phyloP scores from a whole-genome alignment of 2,113 vertebrate genomes.

The Cyrtonyx montezumae region DNA sequence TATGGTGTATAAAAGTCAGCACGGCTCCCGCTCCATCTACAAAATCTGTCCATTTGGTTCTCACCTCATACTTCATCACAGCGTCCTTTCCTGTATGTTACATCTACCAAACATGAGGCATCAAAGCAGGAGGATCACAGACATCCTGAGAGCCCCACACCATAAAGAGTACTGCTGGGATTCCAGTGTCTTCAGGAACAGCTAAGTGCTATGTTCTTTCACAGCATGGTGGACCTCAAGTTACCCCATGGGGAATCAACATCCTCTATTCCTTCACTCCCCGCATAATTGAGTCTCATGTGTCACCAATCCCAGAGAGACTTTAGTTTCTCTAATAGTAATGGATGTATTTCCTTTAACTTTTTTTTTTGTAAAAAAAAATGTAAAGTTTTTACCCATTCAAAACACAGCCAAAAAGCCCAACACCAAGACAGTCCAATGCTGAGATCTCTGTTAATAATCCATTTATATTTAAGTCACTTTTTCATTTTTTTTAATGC shows the following conservation, averaged over 20 bases:
- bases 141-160: background rate
- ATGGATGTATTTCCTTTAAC: rapidly evolving
- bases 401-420: background rate
- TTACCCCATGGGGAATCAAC: background rate
- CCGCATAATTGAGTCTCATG: rapidly evolving
- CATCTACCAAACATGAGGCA: background rate
- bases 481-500: background rate
- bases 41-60: background rate
- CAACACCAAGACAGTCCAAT: background rate
- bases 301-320: background rate
- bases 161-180: background rate
- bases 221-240: background rate
- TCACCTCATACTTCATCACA: background rate
- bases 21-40: background rate
- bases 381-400: background rate
- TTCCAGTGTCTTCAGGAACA: background rate
- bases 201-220: rapidly evolving
- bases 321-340: background rate
- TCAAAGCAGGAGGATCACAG: background rate
- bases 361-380: too few relatives aligned
- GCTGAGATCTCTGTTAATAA: background rate
- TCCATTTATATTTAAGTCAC: background rate
- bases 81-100: background rate
- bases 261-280: background rate
- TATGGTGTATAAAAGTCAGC: background rate